Evolutionary conservation across 2,797 vertebrate species (phyloP).

Genomic region (Merluccius polli): DNA sequence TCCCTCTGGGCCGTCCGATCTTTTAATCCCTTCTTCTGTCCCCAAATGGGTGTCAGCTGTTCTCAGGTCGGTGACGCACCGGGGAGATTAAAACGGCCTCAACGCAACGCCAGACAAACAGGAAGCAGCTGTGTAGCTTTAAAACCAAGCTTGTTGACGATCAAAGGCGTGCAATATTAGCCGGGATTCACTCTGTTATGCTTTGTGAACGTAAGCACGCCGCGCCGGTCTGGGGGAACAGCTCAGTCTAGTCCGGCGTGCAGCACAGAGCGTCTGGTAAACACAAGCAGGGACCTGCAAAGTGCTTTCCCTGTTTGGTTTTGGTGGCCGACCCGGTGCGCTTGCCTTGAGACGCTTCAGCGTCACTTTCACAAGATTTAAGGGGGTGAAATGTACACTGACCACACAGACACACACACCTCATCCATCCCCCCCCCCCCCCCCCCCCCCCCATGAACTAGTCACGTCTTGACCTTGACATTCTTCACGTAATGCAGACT

Average conservation of each 20-base stretch:
- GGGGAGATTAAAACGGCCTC: not conserved
- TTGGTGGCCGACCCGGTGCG: too few species aligned
- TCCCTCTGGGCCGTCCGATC: not conserved
- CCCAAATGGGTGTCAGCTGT: conserved; percentile 4
- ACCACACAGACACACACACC: too few species aligned
- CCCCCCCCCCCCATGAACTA: too few species aligned
- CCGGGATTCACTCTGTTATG: not conserved
- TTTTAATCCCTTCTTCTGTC: not conserved
- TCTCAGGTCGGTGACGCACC: not conserved
- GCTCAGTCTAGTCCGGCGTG: too few species aligned
- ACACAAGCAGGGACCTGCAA: too few species aligned
- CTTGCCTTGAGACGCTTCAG: too few species aligned
- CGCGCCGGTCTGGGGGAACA: not conserved
- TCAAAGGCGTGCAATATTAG: conserved; percentile 13
- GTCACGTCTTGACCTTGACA: not conserved
- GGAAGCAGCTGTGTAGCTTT: conserved; percentile 21
- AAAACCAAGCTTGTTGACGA: not conserved
- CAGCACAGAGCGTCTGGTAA: too few species aligned
- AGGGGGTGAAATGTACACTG: not conserved
- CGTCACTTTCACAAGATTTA: not conserved
- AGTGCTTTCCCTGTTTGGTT: too few species aligned
- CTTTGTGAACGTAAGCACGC: not conserved
- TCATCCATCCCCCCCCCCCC: too few species aligned
- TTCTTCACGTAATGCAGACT: not conserved
- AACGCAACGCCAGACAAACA: conserved; percentile 4